These are phyloP conservation scores for Lymantria monacha DNA, from an alignment of 2,888 invertebrate species.

Conservation along the genomic window DNA sequence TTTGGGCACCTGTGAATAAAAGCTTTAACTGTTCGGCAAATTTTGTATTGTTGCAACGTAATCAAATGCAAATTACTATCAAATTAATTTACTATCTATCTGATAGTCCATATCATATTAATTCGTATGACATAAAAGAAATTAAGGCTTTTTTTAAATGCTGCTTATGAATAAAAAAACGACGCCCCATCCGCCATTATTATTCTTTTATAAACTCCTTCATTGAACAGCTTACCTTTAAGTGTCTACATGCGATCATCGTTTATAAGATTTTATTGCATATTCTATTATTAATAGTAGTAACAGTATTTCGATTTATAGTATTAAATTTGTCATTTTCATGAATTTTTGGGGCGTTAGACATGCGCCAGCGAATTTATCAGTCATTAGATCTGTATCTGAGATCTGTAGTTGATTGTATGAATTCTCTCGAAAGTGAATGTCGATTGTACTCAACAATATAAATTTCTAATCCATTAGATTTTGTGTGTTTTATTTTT, in stretches of 20 bases:
- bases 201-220: too few relatives aligned
- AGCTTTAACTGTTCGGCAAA: too few relatives aligned
- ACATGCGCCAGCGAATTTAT: slow-evolving; percentile 32
- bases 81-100: too few relatives aligned
- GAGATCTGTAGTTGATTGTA: slow-evolving; percentile 46
- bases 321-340: slow-evolving; percentile 73
- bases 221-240: slow-evolving; percentile 19
- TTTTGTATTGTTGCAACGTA: too few relatives aligned
- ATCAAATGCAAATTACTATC: too few relatives aligned
- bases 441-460: slow-evolving; percentile 80
- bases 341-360: slow-evolving; percentile 45
- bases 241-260: slow-evolving; percentile 50
- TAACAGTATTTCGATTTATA: slow-evolving; percentile 73
- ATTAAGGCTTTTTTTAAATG: too few relatives aligned
- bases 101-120: too few relatives aligned
- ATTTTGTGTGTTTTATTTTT: slow-evolving; percentile 66
- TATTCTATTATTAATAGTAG: slow-evolving; percentile 71
- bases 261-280: slow-evolving; percentile 68
- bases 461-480: slow-evolving; percentile 82
- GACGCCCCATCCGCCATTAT: too few relatives aligned
- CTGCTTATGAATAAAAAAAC: too few relatives aligned
- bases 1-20: too few relatives aligned
- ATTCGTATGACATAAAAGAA: too few relatives aligned
- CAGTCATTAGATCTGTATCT: slow-evolving; percentile 36
- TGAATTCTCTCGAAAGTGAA: slow-evolving; percentile 63